A percentile compares a stretch with the other conserved stretches of the same genome.
These are phyloP conservation scores for Macrocentrus cingulum DNA, from an alignment of 1,140 invertebrate genomes.

Conservation along the genomic window DNA sequence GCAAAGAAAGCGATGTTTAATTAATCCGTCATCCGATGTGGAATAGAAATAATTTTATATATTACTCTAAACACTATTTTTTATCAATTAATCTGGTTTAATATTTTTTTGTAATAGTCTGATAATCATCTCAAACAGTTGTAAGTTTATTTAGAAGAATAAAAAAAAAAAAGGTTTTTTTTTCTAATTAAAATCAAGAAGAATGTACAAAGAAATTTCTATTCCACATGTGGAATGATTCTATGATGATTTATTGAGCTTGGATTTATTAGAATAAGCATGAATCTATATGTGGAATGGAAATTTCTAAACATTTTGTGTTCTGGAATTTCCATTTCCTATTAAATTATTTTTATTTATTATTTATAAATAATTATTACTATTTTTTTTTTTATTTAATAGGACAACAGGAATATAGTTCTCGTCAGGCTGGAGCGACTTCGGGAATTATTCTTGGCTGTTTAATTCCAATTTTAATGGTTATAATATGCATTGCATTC, in stretches of 20 bases:
- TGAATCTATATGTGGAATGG: conserved; percentile 45
- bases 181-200: not conserved
- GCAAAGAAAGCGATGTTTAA: conserved; percentile 52
- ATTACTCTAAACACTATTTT: conserved; percentile 14
- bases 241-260: conserved; percentile 11
- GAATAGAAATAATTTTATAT: conserved; percentile 43
- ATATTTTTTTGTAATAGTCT: conserved; percentile 14
- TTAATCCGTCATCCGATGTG: conserved; percentile 36
- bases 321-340: conserved; percentile 46
- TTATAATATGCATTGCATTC: conserved; percentile 71
- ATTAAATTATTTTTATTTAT: conserved; percentile 15
- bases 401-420: conserved; percentile 79
- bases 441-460: conserved; percentile 74
- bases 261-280: conserved; percentile 6
- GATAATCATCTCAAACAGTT: too few relatives aligned
- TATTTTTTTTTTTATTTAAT: conserved; percentile 25
- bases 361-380: not conserved
- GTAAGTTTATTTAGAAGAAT: too few relatives aligned
- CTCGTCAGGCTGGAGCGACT: conserved; percentile 74
- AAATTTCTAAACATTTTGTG: conserved; percentile 47
- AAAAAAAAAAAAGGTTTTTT: too few relatives aligned
- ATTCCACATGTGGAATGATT: conserved; percentile 46
- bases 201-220: conserved; percentile 47
- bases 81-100: conserved; percentile 1
- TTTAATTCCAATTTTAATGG: conserved; percentile 72